Evolutionary conservation across 1,140 invertebrate genomes (phyloP).

Genomic region (Drosophila gunungcola): DNA sequence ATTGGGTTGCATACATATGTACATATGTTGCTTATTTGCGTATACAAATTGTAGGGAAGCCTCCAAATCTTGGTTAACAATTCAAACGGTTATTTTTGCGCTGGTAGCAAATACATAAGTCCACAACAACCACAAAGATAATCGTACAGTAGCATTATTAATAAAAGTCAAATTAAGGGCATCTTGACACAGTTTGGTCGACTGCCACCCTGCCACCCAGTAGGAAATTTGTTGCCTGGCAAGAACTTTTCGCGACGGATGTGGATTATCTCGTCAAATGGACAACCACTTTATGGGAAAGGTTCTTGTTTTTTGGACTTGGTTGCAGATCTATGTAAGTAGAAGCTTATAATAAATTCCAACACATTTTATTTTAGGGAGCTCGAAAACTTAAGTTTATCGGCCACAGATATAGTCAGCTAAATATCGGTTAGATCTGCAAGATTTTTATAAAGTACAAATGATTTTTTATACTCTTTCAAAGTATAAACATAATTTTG

Average conservation of each 20-base stretch:
- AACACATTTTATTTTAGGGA: too few relatives aligned
- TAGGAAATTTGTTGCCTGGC: constrained; percentile 47
- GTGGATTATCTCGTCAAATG: background rate
- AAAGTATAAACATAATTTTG: too few relatives aligned
- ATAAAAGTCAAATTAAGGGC: constrained; percentile 80
- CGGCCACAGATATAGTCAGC: too few relatives aligned
- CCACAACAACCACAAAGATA: constrained; percentile 59
- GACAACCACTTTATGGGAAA: background rate
- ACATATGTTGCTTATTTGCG: background rate
- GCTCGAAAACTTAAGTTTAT: too few relatives aligned
- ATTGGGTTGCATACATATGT: background rate
- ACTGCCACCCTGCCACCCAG: constrained; percentile 50
- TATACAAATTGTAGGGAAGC: background rate
- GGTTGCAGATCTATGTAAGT: too few relatives aligned
- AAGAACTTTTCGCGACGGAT: background rate
- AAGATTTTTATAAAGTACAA: too few relatives aligned
- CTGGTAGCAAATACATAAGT: constrained; percentile 7
- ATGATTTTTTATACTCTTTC: too few relatives aligned
- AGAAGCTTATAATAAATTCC: too few relatives aligned
- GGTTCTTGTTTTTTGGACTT: background rate
- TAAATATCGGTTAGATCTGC: too few relatives aligned
- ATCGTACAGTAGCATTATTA: constrained; percentile 48
- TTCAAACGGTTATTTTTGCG: background rate
- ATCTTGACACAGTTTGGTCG: constrained; percentile 44
- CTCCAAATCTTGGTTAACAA: constrained; percentile 5